Percentiles rank a stretch among this genome's conserved stretches.
These are phyloP conservation scores for Aegotheles bennettii DNA, from an alignment of 2,113 vertebrate genomes.

Conservation along the genomic window DNA sequence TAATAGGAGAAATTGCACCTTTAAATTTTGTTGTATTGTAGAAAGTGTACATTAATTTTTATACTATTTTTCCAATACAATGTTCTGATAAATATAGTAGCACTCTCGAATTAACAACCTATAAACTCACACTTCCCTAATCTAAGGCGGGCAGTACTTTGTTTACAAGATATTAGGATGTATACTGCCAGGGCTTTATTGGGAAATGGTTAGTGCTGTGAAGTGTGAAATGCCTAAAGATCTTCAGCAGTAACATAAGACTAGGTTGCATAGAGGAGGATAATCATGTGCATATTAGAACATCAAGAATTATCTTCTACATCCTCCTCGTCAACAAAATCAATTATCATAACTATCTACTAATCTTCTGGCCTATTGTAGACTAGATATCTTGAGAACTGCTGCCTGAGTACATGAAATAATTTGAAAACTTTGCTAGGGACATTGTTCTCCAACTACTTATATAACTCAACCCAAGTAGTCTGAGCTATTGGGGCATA, in stretches of 20 bases:
- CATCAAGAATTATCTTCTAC: background rate
- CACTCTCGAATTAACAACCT: background rate
- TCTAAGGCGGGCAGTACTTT: background rate
- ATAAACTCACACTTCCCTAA: background rate
- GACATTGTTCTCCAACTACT: background rate
- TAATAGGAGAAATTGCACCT: background rate
- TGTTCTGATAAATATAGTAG: conserved; percentile 1
- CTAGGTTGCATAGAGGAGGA: background rate
- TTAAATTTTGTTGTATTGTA: background rate
- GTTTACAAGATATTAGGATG: background rate
- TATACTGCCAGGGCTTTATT: background rate
- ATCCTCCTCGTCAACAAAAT: background rate
- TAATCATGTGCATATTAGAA: background rate
- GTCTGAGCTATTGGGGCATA: accelerated
- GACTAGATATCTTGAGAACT: background rate
- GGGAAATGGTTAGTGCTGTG: background rate
- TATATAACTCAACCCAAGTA: background rate
- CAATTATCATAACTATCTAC: background rate
- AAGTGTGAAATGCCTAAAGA: background rate
- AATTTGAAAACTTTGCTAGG: background rate
- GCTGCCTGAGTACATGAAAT: background rate
- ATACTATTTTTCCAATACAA: background rate
- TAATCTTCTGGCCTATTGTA: background rate
- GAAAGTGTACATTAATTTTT: background rate
- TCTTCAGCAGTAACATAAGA: background rate